Conservation (phyloP, 2,113 vertebrate genomes). For the Phoenicopterus ruber region DNA sequence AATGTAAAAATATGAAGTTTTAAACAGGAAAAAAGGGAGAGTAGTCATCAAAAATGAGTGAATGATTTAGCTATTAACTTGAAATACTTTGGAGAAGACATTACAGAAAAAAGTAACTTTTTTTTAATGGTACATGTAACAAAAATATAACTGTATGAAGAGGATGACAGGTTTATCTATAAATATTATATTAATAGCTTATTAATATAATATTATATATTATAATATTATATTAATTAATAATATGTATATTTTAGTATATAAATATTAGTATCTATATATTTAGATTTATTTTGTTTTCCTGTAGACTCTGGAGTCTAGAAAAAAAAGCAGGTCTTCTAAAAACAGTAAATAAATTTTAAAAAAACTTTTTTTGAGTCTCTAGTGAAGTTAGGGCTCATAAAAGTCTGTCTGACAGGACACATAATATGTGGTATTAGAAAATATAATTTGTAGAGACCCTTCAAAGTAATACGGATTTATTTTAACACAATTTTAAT, state of each 20-base stretch:
- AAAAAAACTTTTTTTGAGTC: background rate
- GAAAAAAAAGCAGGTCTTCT: background rate
- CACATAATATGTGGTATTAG: background rate
- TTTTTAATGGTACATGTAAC: background rate
- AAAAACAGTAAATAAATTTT: background rate
- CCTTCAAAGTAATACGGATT: background rate
- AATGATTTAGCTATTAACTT: background rate
- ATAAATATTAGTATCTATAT: too few relatives aligned
- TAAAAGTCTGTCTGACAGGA: background rate
- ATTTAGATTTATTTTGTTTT: background rate
- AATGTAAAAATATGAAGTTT: background rate
- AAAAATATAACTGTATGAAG: background rate
- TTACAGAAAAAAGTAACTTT: background rate
- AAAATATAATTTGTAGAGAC: background rate
- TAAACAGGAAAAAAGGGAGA: background rate
- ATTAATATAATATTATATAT: too few relatives aligned
- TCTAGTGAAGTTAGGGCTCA: background rate
- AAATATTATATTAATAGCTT: too few relatives aligned
- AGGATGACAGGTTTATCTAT: background rate
- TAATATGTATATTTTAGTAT: too few relatives aligned
- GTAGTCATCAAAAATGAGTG: background rate
- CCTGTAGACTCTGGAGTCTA: background rate
- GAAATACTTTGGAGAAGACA: background rate
- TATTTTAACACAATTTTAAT: background rate
- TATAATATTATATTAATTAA: too few relatives aligned